Conservation (phyloP, 1,140 invertebrate genomes). For the Rhizoglyphus robini region DNA sequence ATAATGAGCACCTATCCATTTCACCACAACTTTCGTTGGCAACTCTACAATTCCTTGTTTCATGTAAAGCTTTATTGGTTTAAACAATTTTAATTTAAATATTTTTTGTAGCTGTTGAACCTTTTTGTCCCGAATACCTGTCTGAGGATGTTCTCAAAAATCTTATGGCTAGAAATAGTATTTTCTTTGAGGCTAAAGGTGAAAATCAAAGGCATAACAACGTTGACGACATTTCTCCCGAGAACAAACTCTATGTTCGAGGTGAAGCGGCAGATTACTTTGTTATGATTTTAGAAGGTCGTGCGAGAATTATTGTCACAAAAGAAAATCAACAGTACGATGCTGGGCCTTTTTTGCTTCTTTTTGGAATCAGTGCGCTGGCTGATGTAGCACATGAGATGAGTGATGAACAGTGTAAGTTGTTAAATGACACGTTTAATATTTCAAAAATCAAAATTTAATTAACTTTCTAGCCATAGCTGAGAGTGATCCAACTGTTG, state of each 20-base stretch:
- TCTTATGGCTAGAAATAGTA: constrained; percentile 74
- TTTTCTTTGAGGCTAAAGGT: constrained; percentile 43
- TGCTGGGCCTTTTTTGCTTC: constrained; percentile 85
- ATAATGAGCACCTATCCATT: constrained; percentile 43
- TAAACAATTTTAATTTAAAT: constrained; percentile 30
- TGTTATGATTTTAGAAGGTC: constrained; percentile 76
- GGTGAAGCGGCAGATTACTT: constrained; percentile 59
- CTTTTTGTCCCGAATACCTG: constrained; percentile 67
- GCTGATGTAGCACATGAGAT: neutral
- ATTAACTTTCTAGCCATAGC: neutral
- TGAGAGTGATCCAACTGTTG: neutral
- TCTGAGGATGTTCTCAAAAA: constrained; percentile 75
- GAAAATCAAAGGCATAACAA: neutral
- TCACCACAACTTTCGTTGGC: constrained; percentile 82
- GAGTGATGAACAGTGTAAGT: neutral
- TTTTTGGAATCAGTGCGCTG: constrained; percentile 69
- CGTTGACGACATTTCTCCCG: neutral
- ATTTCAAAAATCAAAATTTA: neutral
- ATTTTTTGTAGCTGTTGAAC: constrained; percentile 49
- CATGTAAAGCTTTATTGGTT: constrained; percentile 47
- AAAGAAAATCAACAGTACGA: constrained; percentile 77
- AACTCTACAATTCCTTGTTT: constrained; percentile 83
- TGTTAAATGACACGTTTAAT: too few relatives aligned
- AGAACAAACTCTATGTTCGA: constrained; percentile 28
- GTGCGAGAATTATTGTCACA: constrained; percentile 55